Evolutionary conservation across 2,888 invertebrate genomes (phyloP).

Genomic region (Acholoe squamosa): DNA sequence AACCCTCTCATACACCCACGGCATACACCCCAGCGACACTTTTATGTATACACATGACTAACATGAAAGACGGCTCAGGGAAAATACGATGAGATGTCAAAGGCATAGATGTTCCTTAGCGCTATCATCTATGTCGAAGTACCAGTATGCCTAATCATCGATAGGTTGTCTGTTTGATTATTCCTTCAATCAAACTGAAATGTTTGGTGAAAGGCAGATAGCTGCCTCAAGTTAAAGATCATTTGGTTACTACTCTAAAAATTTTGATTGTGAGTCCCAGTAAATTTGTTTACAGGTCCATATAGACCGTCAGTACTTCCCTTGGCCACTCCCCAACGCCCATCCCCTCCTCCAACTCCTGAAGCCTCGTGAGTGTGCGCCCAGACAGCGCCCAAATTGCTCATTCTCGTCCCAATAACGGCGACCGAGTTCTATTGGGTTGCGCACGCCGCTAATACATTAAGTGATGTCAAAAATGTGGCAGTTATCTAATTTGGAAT

Average conservation of each 20-base stretch:
- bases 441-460: conserved; percentile 61
- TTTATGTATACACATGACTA: no score
- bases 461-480: conserved; percentile 61
- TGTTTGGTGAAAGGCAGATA: conserved; percentile 40
- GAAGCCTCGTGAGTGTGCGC: conserved; percentile 12
- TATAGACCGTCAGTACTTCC: conserved; percentile 24
- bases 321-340: neutral
- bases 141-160: no score
- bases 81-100: no score
- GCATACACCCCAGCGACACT: no score
- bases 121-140: no score
- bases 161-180: no score
- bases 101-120: no score
- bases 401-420: conserved; percentile 47
- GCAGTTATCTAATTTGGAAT: conserved; percentile 64
- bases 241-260: conserved; percentile 35
- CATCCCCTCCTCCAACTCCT: neutral
- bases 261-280: neutral
- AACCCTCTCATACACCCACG: no score
- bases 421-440: conserved; percentile 18
- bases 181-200: no score
- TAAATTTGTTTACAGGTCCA: conserved; percentile 13
- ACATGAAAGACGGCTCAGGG: no score
- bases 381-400: conserved; percentile 55
- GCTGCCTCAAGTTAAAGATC: conserved; percentile 30